A percentile compares a stretch with the other conserved stretches of the same genome.
These are phyloP conservation scores for Aspidiotus destructor DNA, from an alignment of 2,888 invertebrate genomes.

Conservation along the genomic window DNA sequence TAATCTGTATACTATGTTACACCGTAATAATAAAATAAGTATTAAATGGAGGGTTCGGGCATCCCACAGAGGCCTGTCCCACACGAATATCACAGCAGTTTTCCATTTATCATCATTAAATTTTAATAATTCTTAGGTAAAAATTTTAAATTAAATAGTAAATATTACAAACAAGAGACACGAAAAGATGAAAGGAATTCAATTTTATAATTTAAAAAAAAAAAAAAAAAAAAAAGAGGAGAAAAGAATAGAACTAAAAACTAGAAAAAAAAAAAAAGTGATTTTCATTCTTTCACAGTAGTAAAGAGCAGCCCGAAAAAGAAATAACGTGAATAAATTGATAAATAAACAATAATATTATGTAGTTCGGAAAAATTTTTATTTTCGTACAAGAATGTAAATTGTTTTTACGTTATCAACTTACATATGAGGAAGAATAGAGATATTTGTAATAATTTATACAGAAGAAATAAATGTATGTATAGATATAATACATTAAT, in stretches of 20 bases:
- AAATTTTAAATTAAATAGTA: conserved; percentile 22
- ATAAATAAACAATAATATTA: too few species aligned
- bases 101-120: conserved; percentile 11
- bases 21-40: conserved; percentile 14
- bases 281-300: too few species aligned
- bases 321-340: too few species aligned
- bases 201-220: neutral
- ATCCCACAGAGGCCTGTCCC: conserved; percentile 31
- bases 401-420: too few species aligned
- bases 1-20: conserved; percentile 5
- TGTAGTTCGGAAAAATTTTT: too few species aligned
- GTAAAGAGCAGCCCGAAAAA: too few species aligned
- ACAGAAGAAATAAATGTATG: too few species aligned
- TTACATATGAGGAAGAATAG: too few species aligned
- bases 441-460: too few species aligned
- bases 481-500: too few species aligned
- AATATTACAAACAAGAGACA: conserved; percentile 15
- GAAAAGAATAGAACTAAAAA: conserved; percentile 20
- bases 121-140: conserved; percentile 1
- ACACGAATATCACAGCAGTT: conserved; percentile 33
- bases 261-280: neutral
- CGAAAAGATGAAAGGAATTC: conserved; percentile 9
- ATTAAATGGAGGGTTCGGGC: conserved; percentile 29
- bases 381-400: too few species aligned
- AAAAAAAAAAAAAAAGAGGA: conserved; percentile 19